Conservation (phyloP, 2,797 vertebrate genomes). For the Lutjanus campechanus region DNA sequence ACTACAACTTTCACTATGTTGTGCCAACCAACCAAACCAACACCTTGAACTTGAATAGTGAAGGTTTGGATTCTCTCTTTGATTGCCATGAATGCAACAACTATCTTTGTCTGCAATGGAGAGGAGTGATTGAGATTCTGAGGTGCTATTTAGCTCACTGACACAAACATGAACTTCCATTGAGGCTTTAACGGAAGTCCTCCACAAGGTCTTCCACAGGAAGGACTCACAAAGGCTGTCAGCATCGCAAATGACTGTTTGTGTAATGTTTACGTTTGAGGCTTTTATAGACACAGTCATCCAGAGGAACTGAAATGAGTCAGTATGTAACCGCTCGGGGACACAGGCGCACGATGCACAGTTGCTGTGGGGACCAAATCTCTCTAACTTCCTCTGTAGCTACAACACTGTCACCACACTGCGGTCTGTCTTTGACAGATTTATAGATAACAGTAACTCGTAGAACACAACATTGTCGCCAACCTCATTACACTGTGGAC, state of each 20-base stretch:
- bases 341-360: conserved; percentile 17
- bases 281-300: conserved; percentile 65
- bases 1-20: too few species aligned
- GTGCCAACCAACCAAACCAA: too few species aligned
- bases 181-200: conserved; percentile 36
- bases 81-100: not conserved
- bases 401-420: conserved; percentile 39
- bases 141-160: conserved; percentile 28
- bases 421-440: conserved; percentile 29
- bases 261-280: conserved; percentile 61
- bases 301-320: conserved; percentile 38
- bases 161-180: conserved; percentile 31
- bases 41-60: not conserved
- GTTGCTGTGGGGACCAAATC: conserved; percentile 57
- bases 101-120: not conserved
- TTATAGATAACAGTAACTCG: conserved; percentile 31
- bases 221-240: conserved; percentile 30
- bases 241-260: conserved; percentile 43
- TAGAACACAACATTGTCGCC: conserved; percentile 29
- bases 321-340: conserved; percentile 26
- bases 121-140: conserved; percentile 6
- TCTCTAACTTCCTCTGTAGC: conserved; percentile 56
- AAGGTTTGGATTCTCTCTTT: not conserved
- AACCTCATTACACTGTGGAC: not conserved
- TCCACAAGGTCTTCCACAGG: conserved; percentile 19